Base-by-base conservation (phyloP, 2,797 vertebrate species). In the Diceros bicornis region DNA sequence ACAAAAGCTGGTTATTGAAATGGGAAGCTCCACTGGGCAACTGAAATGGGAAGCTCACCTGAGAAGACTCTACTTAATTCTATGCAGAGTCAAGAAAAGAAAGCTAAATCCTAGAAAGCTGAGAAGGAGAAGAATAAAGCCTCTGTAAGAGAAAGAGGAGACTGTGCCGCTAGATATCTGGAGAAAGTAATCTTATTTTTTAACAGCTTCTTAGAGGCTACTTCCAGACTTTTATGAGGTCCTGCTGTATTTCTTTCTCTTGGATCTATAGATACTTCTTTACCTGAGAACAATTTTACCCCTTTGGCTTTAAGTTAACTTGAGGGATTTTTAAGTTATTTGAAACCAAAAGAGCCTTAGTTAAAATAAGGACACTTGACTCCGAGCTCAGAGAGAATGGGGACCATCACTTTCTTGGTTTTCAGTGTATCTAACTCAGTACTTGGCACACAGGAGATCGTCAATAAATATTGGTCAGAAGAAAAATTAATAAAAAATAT, bases 231-330 rank as follows among this genome's bases (percentile, higher is more conserved):
- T 52, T 57, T 11, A n/a, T 27, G 61, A 47, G 72, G 37, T 47
- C 69, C 57, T 83, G 27, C 16, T 81, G 4, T 29, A 3, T 71
- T 82, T 79, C 89, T 83, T 61, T 52, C 55, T 81, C 62, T 85
- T 55, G n/a, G 25, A 47, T 64, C 37, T 75, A 14, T 2, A 29
- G 47, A 57, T 71, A 50, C 1, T 18, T 6, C 52, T 50, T 5
- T 41, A 83, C 20, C 68, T 96, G 71, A 96, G 44, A 97, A 92
- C 20, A 61, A 62, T 21, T 41, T 89, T 34, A 14, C 34, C 59
- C 47, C 18, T 41, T 62, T 50, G 72, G 44, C 18, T 81, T 96
- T 78, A 47, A 83, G 89, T 55, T 89, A 75, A 88, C 25, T 55
- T 61, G n/a, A 94, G 27, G 12, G 23, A 74, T 47, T 81, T 91